A percentile compares a stretch with the other conserved stretches of the same genome.
These are phyloP conservation scores for Brachionus rubens DNA, from an alignment of 1,140 invertebrate genomes.

Conservation along the genomic window DNA sequence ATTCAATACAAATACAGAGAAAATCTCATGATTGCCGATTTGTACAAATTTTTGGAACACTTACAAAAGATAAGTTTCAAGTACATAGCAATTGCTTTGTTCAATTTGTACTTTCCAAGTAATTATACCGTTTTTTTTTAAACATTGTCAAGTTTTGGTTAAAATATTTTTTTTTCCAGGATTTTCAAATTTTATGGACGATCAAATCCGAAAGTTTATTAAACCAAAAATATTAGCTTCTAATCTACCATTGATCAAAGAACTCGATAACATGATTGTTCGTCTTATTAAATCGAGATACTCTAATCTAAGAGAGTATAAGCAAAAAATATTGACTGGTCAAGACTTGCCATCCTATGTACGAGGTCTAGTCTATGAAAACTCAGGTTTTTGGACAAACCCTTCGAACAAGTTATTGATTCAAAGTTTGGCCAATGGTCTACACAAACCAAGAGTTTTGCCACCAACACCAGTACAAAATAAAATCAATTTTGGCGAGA, in stretches of 20 bases:
- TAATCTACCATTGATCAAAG: constrained; percentile 15
- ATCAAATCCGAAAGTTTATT: constrained; percentile 25
- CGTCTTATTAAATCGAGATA: constrained; percentile 23
- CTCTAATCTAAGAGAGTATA: constrained; percentile 38
- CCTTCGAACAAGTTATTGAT: background rate
- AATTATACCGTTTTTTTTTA: background rate
- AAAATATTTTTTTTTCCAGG: constrained; percentile 6
- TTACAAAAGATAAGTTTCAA: constrained; percentile 33
- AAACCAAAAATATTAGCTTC: background rate
- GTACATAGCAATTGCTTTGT: constrained; percentile 34
- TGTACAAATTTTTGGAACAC: constrained; percentile 44
- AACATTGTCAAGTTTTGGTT: background rate
- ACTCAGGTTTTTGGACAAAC: constrained; percentile 22
- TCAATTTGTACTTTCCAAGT: constrained; percentile 43
- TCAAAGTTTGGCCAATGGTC: background rate
- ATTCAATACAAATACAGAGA: constrained; percentile 44
- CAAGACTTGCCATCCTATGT: constrained; percentile 32
- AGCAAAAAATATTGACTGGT: constrained; percentile 29
- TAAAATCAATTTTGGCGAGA: background rate
- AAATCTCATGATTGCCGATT: constrained; percentile 34
- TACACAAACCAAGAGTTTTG: background rate
- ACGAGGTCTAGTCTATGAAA: background rate
- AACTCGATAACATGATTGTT: constrained; percentile 15
- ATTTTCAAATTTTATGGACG: constrained; percentile 41
- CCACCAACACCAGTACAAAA: background rate